Conservation (phyloP, 35 echinoderm and acorn worm species). For the Diadema setosum region DNA sequence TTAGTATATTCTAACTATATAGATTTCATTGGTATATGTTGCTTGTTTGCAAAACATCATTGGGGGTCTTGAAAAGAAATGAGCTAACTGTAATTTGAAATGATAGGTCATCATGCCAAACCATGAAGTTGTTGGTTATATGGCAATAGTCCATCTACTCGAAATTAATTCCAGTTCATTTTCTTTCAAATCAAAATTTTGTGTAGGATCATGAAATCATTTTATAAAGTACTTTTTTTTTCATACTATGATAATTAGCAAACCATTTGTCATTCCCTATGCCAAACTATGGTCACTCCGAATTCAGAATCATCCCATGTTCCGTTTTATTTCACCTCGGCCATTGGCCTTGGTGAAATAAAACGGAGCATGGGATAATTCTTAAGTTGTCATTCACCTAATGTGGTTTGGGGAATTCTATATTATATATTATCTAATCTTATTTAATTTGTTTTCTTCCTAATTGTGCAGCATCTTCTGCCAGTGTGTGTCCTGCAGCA, state of each 20-base stretch:
- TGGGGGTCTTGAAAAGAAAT: not conserved
- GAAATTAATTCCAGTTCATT: too few relatives aligned
- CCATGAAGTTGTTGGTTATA: not conserved
- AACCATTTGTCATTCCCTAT: too few relatives aligned
- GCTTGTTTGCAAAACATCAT: not conserved
- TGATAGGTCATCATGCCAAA: not conserved
- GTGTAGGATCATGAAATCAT: too few relatives aligned
- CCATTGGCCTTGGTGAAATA: not conserved
- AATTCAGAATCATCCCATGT: too few relatives aligned
- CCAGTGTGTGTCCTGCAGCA: not conserved
- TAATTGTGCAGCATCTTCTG: not conserved
- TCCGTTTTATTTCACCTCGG: not conserved
- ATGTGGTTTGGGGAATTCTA: not conserved
- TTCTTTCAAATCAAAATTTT: too few relatives aligned
- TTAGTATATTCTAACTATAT: not conserved
- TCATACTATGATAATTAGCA: too few relatives aligned
- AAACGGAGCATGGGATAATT: not conserved
- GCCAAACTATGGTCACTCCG: too few relatives aligned
- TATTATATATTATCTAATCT: not conserved
- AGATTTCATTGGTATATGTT: not conserved
- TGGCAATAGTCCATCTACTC: not conserved
- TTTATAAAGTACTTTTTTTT: too few relatives aligned
- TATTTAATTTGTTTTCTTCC: not conserved
- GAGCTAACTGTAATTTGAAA: not conserved
- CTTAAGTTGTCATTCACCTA: too few relatives aligned